A percentile compares a stretch with the other conserved stretches of the same genome.
These are phyloP conservation scores for Ptilorrhoa leucosticta DNA, from an alignment of 2,113 vertebrate species.

Conservation along the genomic window DNA sequence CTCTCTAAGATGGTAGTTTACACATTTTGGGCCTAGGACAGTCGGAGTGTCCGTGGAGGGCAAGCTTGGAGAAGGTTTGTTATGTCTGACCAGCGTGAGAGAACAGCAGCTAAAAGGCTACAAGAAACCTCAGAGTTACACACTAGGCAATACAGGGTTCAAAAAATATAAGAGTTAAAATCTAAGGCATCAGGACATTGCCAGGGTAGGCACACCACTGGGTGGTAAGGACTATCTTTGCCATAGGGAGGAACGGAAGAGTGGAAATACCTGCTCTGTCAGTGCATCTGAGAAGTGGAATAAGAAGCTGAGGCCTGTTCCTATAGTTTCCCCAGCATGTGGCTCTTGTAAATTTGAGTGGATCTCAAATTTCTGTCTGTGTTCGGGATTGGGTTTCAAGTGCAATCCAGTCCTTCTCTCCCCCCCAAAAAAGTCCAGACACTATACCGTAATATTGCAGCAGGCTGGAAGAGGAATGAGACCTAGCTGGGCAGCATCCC, in stretches of 20 bases:
- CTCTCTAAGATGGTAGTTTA: too few relatives aligned
- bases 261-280: neutral
- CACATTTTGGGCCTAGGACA: too few relatives aligned
- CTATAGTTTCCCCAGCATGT: neutral
- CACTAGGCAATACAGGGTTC: too few relatives aligned
- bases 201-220: rapidly evolving
- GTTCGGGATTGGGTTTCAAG: neutral
- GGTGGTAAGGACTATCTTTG: neutral
- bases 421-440: rapidly evolving
- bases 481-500: neutral
- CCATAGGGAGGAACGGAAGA: neutral
- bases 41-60: too few relatives aligned
- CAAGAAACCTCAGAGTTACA: too few relatives aligned
- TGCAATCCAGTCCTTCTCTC: neutral
- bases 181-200: too few relatives aligned
- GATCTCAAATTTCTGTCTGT: neutral
- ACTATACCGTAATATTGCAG: neutral
- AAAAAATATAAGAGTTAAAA: too few relatives aligned
- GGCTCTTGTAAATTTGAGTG: neutral
- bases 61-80: too few relatives aligned
- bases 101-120: too few relatives aligned
- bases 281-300: neutral
- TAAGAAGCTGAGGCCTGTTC: neutral
- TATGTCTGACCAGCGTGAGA: too few relatives aligned
- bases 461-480: neutral